Evolutionary conservation across 2,888 invertebrate species (phyloP).

Genomic region (Abrostola triplasia): DNA sequence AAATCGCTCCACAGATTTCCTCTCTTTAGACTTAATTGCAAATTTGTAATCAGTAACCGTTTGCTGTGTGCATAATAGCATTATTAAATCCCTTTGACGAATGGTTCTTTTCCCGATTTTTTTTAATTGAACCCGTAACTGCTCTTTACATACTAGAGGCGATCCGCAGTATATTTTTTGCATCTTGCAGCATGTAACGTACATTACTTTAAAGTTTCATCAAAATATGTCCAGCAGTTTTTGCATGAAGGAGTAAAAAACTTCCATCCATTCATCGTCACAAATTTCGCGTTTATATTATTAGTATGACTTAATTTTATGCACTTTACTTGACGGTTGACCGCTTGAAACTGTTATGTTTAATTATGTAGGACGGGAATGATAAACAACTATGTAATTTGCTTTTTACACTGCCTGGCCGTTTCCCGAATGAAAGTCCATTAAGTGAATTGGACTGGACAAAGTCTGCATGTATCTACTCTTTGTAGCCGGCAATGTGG

Average conservation of each 20-base stretch:
- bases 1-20: conserved; percentile 37
- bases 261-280: no score
- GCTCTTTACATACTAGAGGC: conserved; percentile 35
- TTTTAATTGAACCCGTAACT: conserved; percentile 43
- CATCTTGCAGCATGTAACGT: no score
- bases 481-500: conserved; percentile 28
- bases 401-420: conserved; percentile 54
- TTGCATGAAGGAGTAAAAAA: no score
- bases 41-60: conserved; percentile 47
- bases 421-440: conserved; percentile 51
- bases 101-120: conserved; percentile 40
- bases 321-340: conserved; percentile 14
- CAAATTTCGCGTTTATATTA: no score
- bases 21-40: conserved; percentile 39
- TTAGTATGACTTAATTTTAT: no score
- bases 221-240: no score
- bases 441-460: conserved; percentile 56
- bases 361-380: conserved; percentile 62
- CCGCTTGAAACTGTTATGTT: conserved; percentile 58
- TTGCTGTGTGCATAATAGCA: conserved; percentile 38
- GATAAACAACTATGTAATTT: conserved; percentile 63
- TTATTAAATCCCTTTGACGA: conserved; percentile 52
- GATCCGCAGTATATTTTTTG: no score
- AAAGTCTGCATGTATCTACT: conserved; percentile 43
- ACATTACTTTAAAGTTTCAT: no score